Base-by-base conservation (phyloP, 2,797 vertebrate species). In the Cuniculus paca region DNA sequence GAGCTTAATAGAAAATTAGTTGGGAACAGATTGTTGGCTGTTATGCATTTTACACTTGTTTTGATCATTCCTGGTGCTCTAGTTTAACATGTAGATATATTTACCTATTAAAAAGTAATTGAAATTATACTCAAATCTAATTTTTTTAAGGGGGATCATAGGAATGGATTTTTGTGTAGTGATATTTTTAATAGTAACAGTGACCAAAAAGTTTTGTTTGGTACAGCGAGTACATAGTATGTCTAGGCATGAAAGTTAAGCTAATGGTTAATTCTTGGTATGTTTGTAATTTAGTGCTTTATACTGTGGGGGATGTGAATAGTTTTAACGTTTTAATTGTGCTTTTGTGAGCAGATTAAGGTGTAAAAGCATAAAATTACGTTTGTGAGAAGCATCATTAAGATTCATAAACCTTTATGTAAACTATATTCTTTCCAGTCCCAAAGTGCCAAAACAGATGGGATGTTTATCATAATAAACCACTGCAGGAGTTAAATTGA, bases 401-500 rank as follows among this genome's bases (percentile, higher is more conserved):
- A 50, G 31, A 58, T 78, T 60, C 72, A 13, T 95, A 86, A 75
- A 16, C 28, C 28, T 63, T 94, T 88, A 95, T 16, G 28, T 82
- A 65, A 83, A 86, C 42, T 84, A 10, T 95, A 48, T 61, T 2
- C 11, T 5, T 5, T 81, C 6, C 45, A 84, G 6, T 17, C 13
- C 26, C 84, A 77, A 26, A 86, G 20, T 80, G 24, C n/a, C 70
- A 92, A 89, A 94, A 63, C 52, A 84, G 65, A 56, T 94, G 31
- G 22, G 34, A 36, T 68, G 77, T 50, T 80, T 88, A 95, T 52
- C 26, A 84, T 88, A 79, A 42, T 65, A 84, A 93, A 79, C 13
- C 45, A 92, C 34, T 65, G 24, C 24, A 86, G 72, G 87, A 95
- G 61, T 97, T 85, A 96, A 96, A 94, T 83, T 96, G 83, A 63